Evolutionary conservation across 2,797 vertebrate species (phyloP).

Genomic region (Australoheros facetus): DNA sequence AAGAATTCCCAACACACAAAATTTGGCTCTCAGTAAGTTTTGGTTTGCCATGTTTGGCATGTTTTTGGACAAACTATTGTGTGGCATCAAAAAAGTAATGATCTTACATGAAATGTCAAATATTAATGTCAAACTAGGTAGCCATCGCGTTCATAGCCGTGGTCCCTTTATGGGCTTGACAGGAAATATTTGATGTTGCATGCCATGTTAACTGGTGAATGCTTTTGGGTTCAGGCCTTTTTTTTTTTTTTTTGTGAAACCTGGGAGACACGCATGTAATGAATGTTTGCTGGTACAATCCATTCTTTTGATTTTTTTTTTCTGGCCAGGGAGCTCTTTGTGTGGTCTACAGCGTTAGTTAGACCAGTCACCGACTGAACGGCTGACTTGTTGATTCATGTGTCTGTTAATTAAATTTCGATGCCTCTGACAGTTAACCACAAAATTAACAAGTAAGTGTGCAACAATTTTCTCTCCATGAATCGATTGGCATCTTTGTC

Average conservation of each 20-base stretch:
- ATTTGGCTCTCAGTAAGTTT: not conserved
- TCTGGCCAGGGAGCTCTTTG: conserved; percentile 4
- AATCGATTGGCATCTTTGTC: conserved; percentile 4
- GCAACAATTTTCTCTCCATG: not conserved
- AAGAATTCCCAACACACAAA: conserved; percentile 1
- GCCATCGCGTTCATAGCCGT: conserved; percentile 30
- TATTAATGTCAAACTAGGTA: conserved; percentile 19
- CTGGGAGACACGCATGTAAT: conserved; percentile 17
- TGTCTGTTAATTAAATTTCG: conserved; percentile 15
- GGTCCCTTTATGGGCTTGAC: conserved; percentile 13
- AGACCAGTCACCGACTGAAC: not conserved
- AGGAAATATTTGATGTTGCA: conserved; percentile 47
- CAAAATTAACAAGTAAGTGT: not conserved
- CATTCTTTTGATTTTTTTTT: not conserved
- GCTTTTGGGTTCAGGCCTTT: conserved; percentile 47
- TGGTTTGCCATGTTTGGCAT: conserved; percentile 10
- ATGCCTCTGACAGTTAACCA: conserved; percentile 8
- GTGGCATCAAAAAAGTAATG: conserved; percentile 17
- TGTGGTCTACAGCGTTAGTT: not conserved
- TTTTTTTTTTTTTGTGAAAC: conserved; percentile 6
- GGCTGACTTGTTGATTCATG: conserved; percentile 5
- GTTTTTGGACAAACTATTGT: conserved; percentile 23
- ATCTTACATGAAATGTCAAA: conserved; percentile 26
- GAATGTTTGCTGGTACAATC: conserved; percentile 36
- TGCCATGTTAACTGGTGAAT: conserved; percentile 36